Evolutionary conservation across 2,888 invertebrate species (phyloP), one percentile per base, ranked within the genome.

Genomic region (Agriopis leucophaearia): DNA sequence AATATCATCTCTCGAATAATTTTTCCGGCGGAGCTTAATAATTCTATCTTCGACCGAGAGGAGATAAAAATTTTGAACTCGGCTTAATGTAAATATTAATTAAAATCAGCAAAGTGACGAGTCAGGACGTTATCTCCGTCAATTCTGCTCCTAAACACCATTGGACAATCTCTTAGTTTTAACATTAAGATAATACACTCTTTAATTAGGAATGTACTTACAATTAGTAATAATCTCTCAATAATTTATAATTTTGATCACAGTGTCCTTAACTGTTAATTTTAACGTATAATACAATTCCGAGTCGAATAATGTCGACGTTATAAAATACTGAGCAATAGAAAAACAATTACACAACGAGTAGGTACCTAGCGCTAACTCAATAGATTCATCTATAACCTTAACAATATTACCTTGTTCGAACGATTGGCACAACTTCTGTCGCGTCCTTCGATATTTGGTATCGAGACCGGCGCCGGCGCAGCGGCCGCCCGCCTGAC

Each of bases 191-290:
- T 89, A 88, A 88, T 89, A 90, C 88, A 86, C 88, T 90, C 87
- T 91, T 88, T 86, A 78, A 83, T 89, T 91, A 92, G 93, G 93
- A 93, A 92, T 94, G 92, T 94, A 90, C 89, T 91, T 93, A 93
- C 85, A 90, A 87, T 91, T n/a, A 83, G 87, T 91, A 89, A 92
- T 92, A 94, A 93, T 93, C 92, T 94, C 92, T 94, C 91, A 92
- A 92, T 93, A 93, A 91, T 94, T 92, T 91, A 93, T 93, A 94
- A 94, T 93, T 93, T 93, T 90, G 91, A 94, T 94, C 93, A 94
- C 94, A 94, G 93, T 92, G 88, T 89, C 84, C 91, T 92, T 93
- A 90, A 92, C 91, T 92, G 91, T 93, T 91, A 92, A 92, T 84
- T 86, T 89, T 90, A 92, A 93, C 92, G 87, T 91, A 90, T 90